Evolutionary conservation across 2,113 vertebrate species (phyloP).

Genomic region (Ictidomys tridecemlineatus): DNA sequence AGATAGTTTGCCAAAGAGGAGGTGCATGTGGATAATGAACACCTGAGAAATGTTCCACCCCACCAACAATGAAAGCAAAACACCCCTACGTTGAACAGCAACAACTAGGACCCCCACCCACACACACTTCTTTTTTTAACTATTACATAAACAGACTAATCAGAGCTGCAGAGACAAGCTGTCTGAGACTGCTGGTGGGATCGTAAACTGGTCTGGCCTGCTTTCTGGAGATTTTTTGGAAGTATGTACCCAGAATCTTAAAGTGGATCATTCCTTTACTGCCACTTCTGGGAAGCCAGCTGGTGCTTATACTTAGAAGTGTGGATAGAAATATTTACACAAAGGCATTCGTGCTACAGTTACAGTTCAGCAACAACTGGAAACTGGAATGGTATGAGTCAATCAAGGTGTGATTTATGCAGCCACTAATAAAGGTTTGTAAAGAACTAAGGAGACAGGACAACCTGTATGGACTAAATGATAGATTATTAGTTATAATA

Average conservation of each 20-base stretch:
- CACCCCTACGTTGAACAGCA: neutral
- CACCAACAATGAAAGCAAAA: neutral
- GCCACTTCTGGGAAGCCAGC: neutral
- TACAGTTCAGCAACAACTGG: neutral
- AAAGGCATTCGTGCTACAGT: neutral
- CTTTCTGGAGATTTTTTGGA: neutral
- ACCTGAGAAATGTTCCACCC: neutral
- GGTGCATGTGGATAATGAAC: neutral
- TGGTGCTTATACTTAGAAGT: neutral
- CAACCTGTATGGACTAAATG: neutral
- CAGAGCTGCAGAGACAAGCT: neutral
- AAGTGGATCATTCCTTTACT: neutral
- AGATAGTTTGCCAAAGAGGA: slow-evolving; percentile 35
- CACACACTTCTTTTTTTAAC: neutral
- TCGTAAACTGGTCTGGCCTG: neutral
- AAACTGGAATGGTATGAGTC: neutral
- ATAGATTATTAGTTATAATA: neutral
- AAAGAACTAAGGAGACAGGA: neutral
- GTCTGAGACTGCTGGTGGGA: neutral
- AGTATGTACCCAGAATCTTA: neutral
- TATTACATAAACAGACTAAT: neutral
- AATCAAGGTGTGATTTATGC: neutral
- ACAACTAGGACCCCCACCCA: too few species aligned
- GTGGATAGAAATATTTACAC: neutral
- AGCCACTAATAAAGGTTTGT: neutral